Conservation (phyloP, 2,888 invertebrate genomes). For the Drosophila longiperda region DNA sequence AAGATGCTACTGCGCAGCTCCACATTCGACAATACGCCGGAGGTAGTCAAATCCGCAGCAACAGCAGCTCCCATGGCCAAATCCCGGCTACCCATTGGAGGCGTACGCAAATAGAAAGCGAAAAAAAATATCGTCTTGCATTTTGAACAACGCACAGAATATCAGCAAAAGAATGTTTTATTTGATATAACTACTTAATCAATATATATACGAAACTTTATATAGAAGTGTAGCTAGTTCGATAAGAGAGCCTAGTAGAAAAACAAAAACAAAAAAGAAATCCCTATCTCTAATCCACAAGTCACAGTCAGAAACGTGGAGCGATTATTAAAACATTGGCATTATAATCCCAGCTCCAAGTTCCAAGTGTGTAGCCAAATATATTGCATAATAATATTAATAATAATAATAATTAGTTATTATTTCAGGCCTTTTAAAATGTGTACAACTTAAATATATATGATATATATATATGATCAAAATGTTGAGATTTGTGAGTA, state of each 20-base stretch:
- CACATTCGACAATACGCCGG: conserved; percentile 83
- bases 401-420: conserved; percentile 36
- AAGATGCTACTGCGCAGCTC: conserved; percentile 83
- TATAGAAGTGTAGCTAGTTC: conserved; percentile 44
- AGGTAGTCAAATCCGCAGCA: conserved; percentile 9
- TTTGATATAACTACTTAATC: conserved; percentile 36
- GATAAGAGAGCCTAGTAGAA: conserved; percentile 17
- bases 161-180: conserved; percentile 49
- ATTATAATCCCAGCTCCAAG: conserved; percentile 42
- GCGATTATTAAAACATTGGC: background rate
- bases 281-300: conserved; percentile 33
- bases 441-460: conserved; percentile 67
- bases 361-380: conserved; percentile 74
- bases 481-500: conserved; percentile 6
- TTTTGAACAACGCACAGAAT: conserved; percentile 52
- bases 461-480: conserved; percentile 25
- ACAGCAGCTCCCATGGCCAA: conserved; percentile 15
- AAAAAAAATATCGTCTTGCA: conserved; percentile 38
- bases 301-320: conserved; percentile 59
- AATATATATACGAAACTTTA: conserved; percentile 26
- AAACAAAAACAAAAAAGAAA: conserved; percentile 11
- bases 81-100: conserved; percentile 69
- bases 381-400: conserved; percentile 59
- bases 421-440: conserved; percentile 66
- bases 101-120: conserved; percentile 55